phyloP scores from a whole-genome alignment of 2,888 invertebrate genomes.

The Seira musarum region DNA sequence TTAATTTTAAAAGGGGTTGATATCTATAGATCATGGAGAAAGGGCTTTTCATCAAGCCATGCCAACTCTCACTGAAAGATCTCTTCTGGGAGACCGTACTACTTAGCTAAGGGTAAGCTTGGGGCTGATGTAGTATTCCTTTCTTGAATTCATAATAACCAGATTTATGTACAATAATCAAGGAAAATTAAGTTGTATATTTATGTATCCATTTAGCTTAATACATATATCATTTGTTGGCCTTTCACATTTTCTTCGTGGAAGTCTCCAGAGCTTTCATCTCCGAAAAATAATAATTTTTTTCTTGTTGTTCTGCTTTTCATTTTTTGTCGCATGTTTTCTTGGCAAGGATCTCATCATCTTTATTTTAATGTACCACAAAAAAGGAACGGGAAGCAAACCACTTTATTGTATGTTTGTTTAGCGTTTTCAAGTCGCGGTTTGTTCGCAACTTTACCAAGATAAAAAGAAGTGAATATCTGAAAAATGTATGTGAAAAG shows the following conservation, averaged over 20 bases:
- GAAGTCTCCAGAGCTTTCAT: neutral
- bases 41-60: conserved; percentile 12
- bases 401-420: neutral
- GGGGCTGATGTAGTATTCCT: neutral
- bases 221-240: neutral
- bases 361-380: neutral
- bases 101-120: neutral
- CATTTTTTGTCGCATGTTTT: conserved; percentile 7
- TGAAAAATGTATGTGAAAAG: neutral
- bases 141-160: neutral
- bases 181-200: neutral
- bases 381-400: neutral
- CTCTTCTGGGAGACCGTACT: too few species aligned
- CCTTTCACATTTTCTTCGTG: neutral
- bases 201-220: conserved; percentile 9
- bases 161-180: neutral
- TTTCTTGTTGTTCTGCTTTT: neutral
- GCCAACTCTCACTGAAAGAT: conserved; percentile 20
- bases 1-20: conserved; percentile 57
- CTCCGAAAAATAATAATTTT: neutral
- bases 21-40: conserved; percentile 11
- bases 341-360: neutral
- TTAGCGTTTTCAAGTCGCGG: neutral
- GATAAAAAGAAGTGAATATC: conserved; percentile 3
- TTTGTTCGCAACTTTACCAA: neutral